Evolutionary conservation across 2,888 invertebrate species (phyloP).

Genomic region (Pteria penguin): DNA sequence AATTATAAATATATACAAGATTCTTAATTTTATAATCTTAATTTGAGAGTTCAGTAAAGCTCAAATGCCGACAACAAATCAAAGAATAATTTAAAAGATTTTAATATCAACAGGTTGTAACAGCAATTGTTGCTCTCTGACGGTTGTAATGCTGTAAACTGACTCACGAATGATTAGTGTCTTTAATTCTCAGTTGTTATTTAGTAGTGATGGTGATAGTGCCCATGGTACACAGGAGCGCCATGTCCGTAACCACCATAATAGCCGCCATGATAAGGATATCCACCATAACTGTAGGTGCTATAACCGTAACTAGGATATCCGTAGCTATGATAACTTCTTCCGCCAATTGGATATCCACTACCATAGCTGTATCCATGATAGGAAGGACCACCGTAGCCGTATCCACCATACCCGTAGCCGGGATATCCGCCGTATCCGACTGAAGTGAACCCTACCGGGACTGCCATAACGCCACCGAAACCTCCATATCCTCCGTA

Average conservation of each 20-base stretch:
- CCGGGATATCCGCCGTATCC: background rate
- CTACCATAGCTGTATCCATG: background rate
- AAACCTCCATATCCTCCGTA: background rate
- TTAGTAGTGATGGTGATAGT: no score
- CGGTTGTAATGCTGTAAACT: no score
- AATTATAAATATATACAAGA: no score
- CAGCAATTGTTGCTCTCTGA: no score
- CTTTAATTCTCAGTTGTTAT: no score
- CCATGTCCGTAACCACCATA: background rate
- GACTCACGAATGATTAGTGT: no score
- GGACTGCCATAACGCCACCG: background rate
- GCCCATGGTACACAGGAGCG: background rate
- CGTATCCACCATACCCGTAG: background rate
- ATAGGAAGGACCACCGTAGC: background rate
- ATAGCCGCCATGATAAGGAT: background rate
- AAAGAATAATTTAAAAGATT: no score
- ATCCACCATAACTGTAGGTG: background rate
- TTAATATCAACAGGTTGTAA: no score
- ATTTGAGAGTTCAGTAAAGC: no score
- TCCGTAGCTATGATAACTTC: background rate
- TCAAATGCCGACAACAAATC: no score
- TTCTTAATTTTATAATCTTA: no score
- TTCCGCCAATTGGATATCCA: background rate
- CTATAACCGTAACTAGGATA: background rate
- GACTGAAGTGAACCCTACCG: background rate